phyloP scores from a whole-genome alignment of 2,888 invertebrate species.

The Caenorhabditis drosophilae region DNA sequence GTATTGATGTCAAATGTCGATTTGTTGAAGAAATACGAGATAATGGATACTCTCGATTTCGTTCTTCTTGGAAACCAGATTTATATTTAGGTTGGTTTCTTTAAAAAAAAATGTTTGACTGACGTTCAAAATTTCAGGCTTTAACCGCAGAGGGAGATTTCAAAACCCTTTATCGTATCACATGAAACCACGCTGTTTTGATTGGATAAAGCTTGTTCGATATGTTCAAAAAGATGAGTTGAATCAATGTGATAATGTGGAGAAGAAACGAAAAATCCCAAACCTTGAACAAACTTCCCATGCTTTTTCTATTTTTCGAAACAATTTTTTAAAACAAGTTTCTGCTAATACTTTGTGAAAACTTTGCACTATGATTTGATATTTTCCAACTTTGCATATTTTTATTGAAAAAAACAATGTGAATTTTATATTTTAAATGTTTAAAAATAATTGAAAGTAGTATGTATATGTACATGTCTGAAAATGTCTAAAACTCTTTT shows the following conservation, averaged over 20 bases:
- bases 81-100: slow-evolving; percentile 36
- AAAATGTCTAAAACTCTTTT: too few relatives aligned
- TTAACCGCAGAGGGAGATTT: slow-evolving; percentile 41
- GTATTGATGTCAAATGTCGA: slow-evolving; percentile 27
- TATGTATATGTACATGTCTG: too few relatives aligned
- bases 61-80: slow-evolving; percentile 33
- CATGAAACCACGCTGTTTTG: slow-evolving; percentile 32
- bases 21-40: slow-evolving; percentile 43
- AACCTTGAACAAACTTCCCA: slow-evolving; percentile 4
- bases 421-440: too few relatives aligned
- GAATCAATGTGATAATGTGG: slow-evolving; percentile 10
- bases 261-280: slow-evolving; percentile 6
- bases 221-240: slow-evolving; percentile 35
- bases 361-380: too few relatives aligned
- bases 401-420: too few relatives aligned
- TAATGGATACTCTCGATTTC: slow-evolving; percentile 38
- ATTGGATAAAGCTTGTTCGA: slow-evolving; percentile 44
- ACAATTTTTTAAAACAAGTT: neutral
- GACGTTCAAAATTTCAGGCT: slow-evolving; percentile 24
- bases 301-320: neutral
- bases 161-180: slow-evolving; percentile 36
- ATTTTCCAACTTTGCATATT: too few relatives aligned
- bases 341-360: too few relatives aligned
- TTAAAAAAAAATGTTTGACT: slow-evolving; percentile 2
- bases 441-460: too few relatives aligned